A percentile compares a stretch with the other conserved stretches of the same genome.
Conservation (phyloP, 2,888 invertebrate species). For the Patella depressa region DNA sequence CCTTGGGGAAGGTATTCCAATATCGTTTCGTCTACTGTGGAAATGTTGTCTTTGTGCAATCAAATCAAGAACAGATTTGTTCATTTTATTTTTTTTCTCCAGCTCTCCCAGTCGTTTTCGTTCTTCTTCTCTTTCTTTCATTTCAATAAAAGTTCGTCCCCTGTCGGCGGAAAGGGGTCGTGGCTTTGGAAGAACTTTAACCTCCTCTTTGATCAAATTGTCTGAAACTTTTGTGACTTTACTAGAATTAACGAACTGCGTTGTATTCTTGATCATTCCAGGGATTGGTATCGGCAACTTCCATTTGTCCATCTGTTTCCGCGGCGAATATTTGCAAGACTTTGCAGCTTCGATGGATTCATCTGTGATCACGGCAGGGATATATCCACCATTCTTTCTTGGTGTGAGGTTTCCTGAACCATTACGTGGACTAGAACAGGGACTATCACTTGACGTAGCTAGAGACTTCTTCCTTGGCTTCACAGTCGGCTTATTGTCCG, state of each 20-base stretch:
- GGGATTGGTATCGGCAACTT: background rate
- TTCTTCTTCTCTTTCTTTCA: conserved; percentile 9
- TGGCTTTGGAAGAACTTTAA: background rate
- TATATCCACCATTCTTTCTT: background rate
- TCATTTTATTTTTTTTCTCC: conserved; percentile 3
- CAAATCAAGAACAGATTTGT: conserved; percentile 1
- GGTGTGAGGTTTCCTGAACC: background rate
- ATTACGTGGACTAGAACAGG: background rate
- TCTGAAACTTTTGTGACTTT: background rate
- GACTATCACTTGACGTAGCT: background rate
- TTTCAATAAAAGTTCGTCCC: conserved; percentile 10
- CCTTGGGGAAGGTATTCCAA: background rate
- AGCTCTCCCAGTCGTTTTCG: conserved; percentile 22
- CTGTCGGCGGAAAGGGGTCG: conserved; percentile 3
- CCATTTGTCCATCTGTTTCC: conserved; percentile 2
- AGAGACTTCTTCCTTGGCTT: background rate
- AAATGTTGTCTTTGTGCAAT: background rate
- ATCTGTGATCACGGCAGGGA: background rate
- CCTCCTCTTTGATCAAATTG: background rate
- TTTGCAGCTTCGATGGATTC: conserved; percentile 1
- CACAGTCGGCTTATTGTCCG: background rate
- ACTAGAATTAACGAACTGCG: background rate
- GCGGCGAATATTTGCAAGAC: background rate
- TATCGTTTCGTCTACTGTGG: background rate
- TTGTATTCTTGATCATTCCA: background rate